These are phyloP conservation scores for Percopsis transmontana DNA, from an alignment of 2,113 vertebrate species.

Conservation along the genomic window DNA sequence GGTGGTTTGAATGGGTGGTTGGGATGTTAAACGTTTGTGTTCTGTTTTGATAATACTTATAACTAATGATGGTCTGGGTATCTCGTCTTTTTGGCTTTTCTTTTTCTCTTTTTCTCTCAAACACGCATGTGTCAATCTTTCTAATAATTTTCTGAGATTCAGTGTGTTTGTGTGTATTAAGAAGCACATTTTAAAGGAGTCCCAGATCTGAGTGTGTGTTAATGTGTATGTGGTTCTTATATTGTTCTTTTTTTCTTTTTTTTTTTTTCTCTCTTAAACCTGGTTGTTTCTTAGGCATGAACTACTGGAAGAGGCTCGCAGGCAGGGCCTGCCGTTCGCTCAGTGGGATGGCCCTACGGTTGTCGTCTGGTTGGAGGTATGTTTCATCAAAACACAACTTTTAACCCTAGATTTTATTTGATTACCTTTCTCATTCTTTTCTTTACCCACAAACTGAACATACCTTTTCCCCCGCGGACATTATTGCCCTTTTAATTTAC, in stretches of 20 bases:
- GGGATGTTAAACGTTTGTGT: neutral
- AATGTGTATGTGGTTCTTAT: neutral
- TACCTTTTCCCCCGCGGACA: neutral
- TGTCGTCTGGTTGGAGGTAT: slow-evolving; percentile 96
- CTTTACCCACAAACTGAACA: neutral
- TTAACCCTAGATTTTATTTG: neutral
- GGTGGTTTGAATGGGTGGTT: neutral
- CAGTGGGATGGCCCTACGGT: slow-evolving; percentile 98
- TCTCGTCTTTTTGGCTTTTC: slow-evolving; percentile 25
- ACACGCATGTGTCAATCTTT: slow-evolving; percentile 47
- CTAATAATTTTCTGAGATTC: neutral
- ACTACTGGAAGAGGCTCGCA: slow-evolving; percentile 93
- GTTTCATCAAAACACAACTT: neutral
- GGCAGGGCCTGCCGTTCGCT: slow-evolving; percentile 93
- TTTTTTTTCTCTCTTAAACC: neutral
- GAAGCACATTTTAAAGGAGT: neutral
- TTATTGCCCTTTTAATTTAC: neutral
- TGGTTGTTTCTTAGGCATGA: slow-evolving; percentile 79
- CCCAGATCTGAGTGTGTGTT: neutral
- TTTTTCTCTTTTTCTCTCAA: slow-evolving; percentile 15
- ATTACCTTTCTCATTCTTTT: neutral
- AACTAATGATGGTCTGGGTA: neutral
- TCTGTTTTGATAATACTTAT: neutral
- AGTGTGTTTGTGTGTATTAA: slow-evolving; percentile 10
- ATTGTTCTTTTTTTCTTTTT: too few relatives aligned